These are phyloP conservation scores for Lathamus discolor DNA, from an alignment of 2,113 vertebrate genomes.

Conservation along the genomic window DNA sequence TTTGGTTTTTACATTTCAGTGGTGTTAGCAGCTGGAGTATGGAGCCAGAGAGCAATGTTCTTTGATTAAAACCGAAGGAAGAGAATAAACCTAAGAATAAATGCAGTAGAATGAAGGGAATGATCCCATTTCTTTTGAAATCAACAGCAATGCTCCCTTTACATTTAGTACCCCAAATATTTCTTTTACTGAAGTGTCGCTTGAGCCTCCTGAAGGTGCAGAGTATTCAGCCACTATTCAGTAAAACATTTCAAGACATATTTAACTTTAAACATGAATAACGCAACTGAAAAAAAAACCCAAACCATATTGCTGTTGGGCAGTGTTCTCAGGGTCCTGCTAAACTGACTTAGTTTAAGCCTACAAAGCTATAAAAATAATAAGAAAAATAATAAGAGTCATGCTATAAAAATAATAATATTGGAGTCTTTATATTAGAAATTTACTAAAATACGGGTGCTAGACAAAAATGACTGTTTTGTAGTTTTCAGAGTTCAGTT, in stretches of 20 bases:
- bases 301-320: neutral
- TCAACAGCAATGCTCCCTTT: neutral
- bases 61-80: neutral
- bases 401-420: neutral
- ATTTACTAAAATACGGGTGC: neutral
- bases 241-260: neutral
- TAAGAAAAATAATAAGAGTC: neutral
- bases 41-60: neutral
- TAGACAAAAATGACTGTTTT: neutral
- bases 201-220: neutral
- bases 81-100: neutral
- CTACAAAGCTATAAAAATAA: neutral
- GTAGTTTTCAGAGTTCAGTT: neutral
- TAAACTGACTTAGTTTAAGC: neutral
- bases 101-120: neutral
- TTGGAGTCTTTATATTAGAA: neutral
- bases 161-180: neutral
- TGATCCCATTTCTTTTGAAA: neutral
- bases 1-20: neutral
- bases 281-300: neutral
- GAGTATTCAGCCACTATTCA: neutral
- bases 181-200: neutral
- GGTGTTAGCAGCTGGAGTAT: neutral
- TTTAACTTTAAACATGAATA: neutral
- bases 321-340: neutral